Conservation (phyloP, 92 coral and sea anemone species). For the Palythoa caribaeorum region DNA sequence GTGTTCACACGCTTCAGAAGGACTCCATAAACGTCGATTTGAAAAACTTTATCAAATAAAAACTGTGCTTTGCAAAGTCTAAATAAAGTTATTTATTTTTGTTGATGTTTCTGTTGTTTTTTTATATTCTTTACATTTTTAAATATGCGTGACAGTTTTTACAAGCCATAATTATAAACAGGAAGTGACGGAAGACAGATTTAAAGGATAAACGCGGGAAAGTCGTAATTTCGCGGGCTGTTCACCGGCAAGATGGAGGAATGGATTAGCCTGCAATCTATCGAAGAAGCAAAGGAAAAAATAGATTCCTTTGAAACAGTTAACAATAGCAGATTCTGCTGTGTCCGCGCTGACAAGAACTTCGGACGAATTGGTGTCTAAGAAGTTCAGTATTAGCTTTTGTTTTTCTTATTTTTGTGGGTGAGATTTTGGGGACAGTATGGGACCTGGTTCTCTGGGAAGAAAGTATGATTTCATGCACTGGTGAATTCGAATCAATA, state of each 20-base stretch:
- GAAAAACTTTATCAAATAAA: background rate
- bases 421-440: background rate
- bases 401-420: background rate
- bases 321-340: background rate
- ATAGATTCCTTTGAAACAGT: background rate
- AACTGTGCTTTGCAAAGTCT: background rate
- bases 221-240: background rate
- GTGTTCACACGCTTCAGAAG: background rate
- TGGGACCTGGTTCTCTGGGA: background rate
- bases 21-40: background rate
- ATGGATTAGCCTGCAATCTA: background rate
- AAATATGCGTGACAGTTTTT: too few relatives aligned
- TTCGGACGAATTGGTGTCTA: background rate
- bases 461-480: background rate
- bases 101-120: background rate
- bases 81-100: background rate
- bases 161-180: too few relatives aligned
- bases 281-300: background rate
- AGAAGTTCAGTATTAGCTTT: background rate
- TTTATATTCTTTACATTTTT: too few relatives aligned
- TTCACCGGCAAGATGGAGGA: conserved; percentile 2
- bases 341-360: background rate
- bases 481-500: too few relatives aligned
- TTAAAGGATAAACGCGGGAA: background rate
- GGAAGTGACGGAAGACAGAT: background rate